Conservation (phyloP, 2,797 vertebrate genomes). For the Amniataba percoides region DNA sequence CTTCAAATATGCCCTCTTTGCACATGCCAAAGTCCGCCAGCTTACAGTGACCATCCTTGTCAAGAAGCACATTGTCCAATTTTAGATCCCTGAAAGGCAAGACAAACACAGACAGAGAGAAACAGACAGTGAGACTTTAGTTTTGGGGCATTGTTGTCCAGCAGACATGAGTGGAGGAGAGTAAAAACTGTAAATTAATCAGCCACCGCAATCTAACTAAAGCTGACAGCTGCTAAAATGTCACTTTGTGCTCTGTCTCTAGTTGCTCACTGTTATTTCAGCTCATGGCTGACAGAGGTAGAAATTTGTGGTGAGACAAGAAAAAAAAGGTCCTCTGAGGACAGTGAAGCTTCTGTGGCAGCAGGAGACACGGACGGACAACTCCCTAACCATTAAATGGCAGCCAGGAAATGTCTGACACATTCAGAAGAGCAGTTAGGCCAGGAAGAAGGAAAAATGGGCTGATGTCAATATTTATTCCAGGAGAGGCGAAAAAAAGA, state of each 20-base stretch:
- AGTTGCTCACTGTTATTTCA: slow-evolving; percentile 7
- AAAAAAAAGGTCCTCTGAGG: slow-evolving; percentile 30
- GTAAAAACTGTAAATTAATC: neutral
- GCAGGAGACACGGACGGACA: slow-evolving; percentile 28
- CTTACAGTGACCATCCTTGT: slow-evolving; percentile 98
- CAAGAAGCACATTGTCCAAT: slow-evolving; percentile 96
- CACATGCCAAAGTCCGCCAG: slow-evolving; percentile 99
- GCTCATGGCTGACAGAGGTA: slow-evolving; percentile 11
- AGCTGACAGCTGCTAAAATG: neutral
- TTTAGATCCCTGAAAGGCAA: slow-evolving; percentile 93
- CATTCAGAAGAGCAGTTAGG: slow-evolving; percentile 25
- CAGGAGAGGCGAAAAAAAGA: slow-evolving; percentile 7
- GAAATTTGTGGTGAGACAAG: slow-evolving; percentile 38
- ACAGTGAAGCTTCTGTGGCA: slow-evolving; percentile 27
- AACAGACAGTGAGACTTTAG: neutral
- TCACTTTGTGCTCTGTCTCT: slow-evolving; percentile 19
- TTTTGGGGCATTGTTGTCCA: slow-evolving; percentile 1
- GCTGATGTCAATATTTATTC: slow-evolving; percentile 46
- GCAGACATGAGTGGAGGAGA: neutral
- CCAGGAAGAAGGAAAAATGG: slow-evolving; percentile 11
- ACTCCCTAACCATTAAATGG: slow-evolving; percentile 21
- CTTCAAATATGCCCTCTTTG: slow-evolving; percentile 94
- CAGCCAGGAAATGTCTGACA: slow-evolving; percentile 50
- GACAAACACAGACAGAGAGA: neutral
- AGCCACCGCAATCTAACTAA: neutral